phyloP scores from a whole-genome alignment of 2,888 invertebrate species.

The Sinodicranocentrus sp. region DNA sequence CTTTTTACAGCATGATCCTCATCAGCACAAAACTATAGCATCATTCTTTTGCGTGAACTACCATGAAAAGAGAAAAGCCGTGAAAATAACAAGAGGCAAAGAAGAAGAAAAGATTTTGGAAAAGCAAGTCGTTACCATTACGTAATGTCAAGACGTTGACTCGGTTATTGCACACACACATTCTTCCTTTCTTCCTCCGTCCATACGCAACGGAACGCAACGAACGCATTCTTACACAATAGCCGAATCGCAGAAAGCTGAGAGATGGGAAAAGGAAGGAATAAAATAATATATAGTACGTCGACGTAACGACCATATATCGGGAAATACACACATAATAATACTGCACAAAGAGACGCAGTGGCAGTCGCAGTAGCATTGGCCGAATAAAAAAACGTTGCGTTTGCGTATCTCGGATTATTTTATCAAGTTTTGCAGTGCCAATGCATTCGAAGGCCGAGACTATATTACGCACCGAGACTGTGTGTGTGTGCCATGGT shows the following conservation, averaged over 20 bases:
- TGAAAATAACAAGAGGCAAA: background rate
- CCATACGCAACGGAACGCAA: conserved; percentile 28
- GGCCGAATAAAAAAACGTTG: conserved; percentile 49
- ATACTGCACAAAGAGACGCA: conserved; percentile 63
- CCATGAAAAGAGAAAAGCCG: conserved; percentile 27
- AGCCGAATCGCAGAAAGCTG: background rate
- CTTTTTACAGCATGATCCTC: conserved; percentile 1
- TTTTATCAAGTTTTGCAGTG: conserved; percentile 64
- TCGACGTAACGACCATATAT: background rate
- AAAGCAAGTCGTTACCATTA: conserved; percentile 52
- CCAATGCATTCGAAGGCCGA: conserved; percentile 56
- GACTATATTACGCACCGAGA: background rate
- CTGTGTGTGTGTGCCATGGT: conserved; percentile 1
- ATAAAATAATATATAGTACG: background rate
- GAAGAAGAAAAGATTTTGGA: conserved; percentile 8
- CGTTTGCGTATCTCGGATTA: conserved; percentile 52
- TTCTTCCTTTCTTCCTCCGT: background rate
- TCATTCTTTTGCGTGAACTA: conserved; percentile 47
- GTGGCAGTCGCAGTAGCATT: conserved; percentile 52
- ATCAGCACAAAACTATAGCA: background rate
- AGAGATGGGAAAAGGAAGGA: background rate
- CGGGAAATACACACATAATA: conserved; percentile 29
- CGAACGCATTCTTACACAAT: conserved; percentile 36
- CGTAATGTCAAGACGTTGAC: conserved; percentile 66
- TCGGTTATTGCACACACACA: conserved; percentile 50